Evolutionary conservation across 2,888 invertebrate genomes (phyloP).

Genomic region (Tanytarsus gracilentus): DNA sequence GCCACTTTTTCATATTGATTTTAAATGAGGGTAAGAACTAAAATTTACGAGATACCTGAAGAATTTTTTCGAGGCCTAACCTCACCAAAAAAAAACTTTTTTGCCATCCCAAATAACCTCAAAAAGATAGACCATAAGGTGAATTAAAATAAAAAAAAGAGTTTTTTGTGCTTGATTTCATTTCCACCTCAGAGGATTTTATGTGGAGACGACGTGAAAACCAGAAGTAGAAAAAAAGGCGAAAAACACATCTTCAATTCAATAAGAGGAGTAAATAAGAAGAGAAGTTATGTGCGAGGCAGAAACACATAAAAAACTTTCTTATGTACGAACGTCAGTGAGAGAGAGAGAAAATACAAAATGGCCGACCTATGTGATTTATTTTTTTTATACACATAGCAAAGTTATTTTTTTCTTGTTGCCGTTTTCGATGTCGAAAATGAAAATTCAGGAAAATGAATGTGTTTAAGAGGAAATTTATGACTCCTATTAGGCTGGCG

Average conservation of each 20-base stretch:
- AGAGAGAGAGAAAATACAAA: conserved; percentile 26
- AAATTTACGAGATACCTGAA: no score
- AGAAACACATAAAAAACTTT: conserved; percentile 12
- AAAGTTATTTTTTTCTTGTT: conserved; percentile 18
- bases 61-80: no score
- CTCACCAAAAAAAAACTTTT: no score
- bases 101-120: no score
- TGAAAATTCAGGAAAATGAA: conserved; percentile 24
- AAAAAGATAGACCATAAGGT: no score
- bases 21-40: no score
- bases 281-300: neutral
- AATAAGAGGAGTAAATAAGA: conserved; percentile 12
- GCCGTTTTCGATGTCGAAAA: conserved; percentile 15
- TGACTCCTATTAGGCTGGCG: conserved; percentile 5
- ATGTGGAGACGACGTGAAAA: no score
- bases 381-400: conserved; percentile 27
- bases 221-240: no score
- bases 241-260: conserved; percentile 1
- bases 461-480: conserved; percentile 27
- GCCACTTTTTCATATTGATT: no score
- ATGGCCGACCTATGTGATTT: conserved; percentile 29
- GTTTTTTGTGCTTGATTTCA: no score
- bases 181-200: no score
- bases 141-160: no score
- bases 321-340: conserved; percentile 26